A percentile compares a stretch with the other conserved stretches of the same genome.
These are phyloP conservation scores for Alca torda DNA, from an alignment of 2,797 vertebrate genomes.

Conservation along the genomic window DNA sequence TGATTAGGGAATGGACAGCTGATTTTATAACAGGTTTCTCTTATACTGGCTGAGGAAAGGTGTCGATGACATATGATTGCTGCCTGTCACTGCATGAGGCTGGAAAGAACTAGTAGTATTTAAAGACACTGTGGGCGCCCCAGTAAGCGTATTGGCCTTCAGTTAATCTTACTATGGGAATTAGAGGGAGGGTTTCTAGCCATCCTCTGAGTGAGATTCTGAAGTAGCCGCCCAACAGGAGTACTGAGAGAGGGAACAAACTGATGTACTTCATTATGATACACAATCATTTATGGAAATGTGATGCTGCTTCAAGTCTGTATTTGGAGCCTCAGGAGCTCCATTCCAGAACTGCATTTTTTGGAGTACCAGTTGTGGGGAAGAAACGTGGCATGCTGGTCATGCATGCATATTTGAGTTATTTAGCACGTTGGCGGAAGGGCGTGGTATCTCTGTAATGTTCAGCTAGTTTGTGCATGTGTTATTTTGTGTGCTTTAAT, in stretches of 20 bases:
- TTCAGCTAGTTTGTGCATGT: background rate
- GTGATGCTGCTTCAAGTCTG: background rate
- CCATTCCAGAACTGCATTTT: background rate
- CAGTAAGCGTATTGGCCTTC: background rate
- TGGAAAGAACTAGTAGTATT: background rate
- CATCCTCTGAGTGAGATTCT: background rate
- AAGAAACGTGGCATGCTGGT: background rate
- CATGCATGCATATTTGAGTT: accelerated
- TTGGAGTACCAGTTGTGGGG: background rate
- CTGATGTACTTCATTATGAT: background rate
- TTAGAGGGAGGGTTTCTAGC: background rate
- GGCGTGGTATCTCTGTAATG: background rate
- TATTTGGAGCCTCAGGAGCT: background rate
- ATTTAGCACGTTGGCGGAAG: background rate
- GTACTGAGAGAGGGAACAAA: background rate
- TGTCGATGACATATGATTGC: background rate
- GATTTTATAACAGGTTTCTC: background rate
- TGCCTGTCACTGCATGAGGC: background rate
- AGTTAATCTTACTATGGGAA: background rate
- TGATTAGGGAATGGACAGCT: background rate
- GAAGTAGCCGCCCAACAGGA: background rate
- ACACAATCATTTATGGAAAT: background rate
- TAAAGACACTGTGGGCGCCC: background rate
- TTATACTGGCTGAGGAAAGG: background rate
- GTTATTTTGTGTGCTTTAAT: background rate